Evolutionary conservation across 2,888 invertebrate genomes (phyloP).

Genomic region (Pristionchus entomophagus): DNA sequence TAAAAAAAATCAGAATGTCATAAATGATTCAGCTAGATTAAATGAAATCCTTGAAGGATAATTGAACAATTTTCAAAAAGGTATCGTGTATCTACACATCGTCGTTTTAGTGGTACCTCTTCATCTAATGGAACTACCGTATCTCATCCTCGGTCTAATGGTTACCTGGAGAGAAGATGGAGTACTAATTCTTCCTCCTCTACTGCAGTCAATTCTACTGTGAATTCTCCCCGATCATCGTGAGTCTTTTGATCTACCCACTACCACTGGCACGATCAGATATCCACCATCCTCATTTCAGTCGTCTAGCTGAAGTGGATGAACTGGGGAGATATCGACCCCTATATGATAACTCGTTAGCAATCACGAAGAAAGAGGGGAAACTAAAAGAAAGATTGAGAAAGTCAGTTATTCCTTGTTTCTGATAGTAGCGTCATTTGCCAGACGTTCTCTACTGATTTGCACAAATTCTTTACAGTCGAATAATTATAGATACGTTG

Average conservation of each 20-base stretch:
- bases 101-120: neutral
- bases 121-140: constrained; percentile 22
- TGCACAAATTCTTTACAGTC: neutral
- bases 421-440: neutral
- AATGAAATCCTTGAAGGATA: no score
- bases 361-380: constrained; percentile 17
- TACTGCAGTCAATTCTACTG: neutral
- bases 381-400: constrained; percentile 25
- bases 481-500: constrained; percentile 54
- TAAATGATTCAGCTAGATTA: neutral
- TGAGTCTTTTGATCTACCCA: neutral
- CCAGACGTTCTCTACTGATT: no score
- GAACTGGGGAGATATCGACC: constrained; percentile 67
- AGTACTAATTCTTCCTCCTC: neutral
- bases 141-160: constrained; percentile 14
- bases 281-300: neutral
- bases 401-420: constrained; percentile 1
- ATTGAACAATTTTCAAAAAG: no score
- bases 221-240: neutral
- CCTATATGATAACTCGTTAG: constrained; percentile 59
- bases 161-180: constrained; percentile 17
- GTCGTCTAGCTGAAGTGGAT: constrained; percentile 66
- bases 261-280: neutral
- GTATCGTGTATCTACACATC: no score
- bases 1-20: neutral